Evolutionary conservation across 2,113 vertebrate species (phyloP), one percentile per base, ranked within the genome.

Genomic region (Globicephala melas): DNA sequence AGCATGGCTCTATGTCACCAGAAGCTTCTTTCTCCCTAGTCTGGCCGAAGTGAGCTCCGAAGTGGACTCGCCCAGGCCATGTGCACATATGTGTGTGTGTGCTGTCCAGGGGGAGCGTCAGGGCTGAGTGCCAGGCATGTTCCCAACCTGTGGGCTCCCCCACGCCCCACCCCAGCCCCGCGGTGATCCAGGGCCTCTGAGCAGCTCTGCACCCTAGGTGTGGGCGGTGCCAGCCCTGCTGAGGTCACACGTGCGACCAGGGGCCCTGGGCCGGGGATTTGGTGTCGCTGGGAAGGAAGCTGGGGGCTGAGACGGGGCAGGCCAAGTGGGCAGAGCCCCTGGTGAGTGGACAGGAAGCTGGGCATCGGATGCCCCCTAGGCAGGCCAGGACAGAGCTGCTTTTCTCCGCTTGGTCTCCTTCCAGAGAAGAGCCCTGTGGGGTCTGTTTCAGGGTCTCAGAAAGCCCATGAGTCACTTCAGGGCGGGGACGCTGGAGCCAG

Each of bases 121-220:
- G 28, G 44, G 44, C 74, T 21, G 28, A 77, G 17, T 2, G 74
- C 5, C 4, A 77, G 74, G 44, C 25, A 0, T 33, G 74, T 5
- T 11, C 44, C 44, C 17, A 50, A 50, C 28, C 28, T 77, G 17
- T 9, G 6, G 74, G 74, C 74, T 20, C 44, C 73, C 44, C 44
- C 17, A 1, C 20, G 28, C 15, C 18, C 15, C 47, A 28, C 18
- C 9, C 0, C 1, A 8, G 3, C 5, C 47, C 31, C 31, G 2
- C 0, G 2, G 44, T 47, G 71, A 28, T 3, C 2, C 1, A 2
- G 44, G 44, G 28, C 44, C 73, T 33, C 74, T 77, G 44, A 77
- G 74, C 28, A 31, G 44, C 74, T 33, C 74, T 33, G 74, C 44
- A 76, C 44, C 28, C 73, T 7, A 1, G 15, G 44, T 76, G 4